Percentiles rank a stretch among this genome's conserved stretches.
Conservation (phyloP, 2,888 invertebrate genomes). For the Drosophila meridiana region DNA sequence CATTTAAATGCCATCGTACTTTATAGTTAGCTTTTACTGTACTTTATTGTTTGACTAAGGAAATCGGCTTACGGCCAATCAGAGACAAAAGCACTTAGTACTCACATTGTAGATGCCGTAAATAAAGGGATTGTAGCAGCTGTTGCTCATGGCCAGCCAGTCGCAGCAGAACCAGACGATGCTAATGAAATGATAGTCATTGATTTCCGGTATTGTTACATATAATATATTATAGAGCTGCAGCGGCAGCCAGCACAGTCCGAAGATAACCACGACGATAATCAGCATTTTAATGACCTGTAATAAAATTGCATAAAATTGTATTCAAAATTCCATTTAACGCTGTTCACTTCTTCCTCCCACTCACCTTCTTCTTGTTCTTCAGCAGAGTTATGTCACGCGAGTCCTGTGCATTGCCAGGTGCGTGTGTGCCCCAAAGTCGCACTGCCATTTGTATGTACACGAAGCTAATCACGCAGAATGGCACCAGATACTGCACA, state of each 20-base stretch:
- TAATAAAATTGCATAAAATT: slow-evolving; percentile 8
- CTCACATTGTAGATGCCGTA: slow-evolving; percentile 95
- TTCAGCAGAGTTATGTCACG: slow-evolving; percentile 92
- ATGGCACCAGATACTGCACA: slow-evolving; percentile 91
- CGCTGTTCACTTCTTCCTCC: no score
- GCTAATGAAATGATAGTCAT: slow-evolving; percentile 92
- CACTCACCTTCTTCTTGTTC: slow-evolving; percentile 92
- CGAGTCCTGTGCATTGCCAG: slow-evolving; percentile 91
- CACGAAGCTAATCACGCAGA: slow-evolving; percentile 92
- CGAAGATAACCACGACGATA: slow-evolving; percentile 92
- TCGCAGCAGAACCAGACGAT: slow-evolving; percentile 94
- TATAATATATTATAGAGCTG: slow-evolving; percentile 91
- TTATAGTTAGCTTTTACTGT: slow-evolving; percentile 1
- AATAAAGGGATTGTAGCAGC: slow-evolving; percentile 95
- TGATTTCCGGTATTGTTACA: slow-evolving; percentile 89
- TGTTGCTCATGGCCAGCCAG: slow-evolving; percentile 95
- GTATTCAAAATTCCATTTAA: neutral
- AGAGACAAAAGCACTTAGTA: slow-evolving; percentile 53
- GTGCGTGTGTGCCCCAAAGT: slow-evolving; percentile 92
- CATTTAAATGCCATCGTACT: neutral
- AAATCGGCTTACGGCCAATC: neutral
- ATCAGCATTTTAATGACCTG: slow-evolving; percentile 96
- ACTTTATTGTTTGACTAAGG: neutral
- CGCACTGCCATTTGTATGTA: slow-evolving; percentile 92
- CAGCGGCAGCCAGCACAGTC: slow-evolving; percentile 93